These are phyloP conservation scores for Platanista minor DNA, from an alignment of 2,113 vertebrate species.

Conservation along the genomic window DNA sequence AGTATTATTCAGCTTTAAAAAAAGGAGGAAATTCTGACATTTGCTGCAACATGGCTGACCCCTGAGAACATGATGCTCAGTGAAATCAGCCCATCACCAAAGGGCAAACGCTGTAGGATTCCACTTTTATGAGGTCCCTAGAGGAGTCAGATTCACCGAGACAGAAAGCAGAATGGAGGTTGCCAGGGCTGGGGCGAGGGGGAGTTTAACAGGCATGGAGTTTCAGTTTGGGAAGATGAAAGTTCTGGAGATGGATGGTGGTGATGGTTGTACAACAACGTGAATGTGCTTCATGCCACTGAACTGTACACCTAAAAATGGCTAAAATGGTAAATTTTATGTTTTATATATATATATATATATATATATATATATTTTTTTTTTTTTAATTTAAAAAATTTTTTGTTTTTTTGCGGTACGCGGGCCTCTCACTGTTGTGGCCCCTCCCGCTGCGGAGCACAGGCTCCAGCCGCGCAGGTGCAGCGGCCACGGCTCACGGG, in stretches of 20 bases:
- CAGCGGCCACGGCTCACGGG: too few species aligned
- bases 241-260: fast-evolving
- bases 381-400: too few species aligned
- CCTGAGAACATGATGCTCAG: not conserved
- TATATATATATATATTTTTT: fast-evolving
- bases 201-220: not conserved
- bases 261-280: fast-evolving
- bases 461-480: too few species aligned
- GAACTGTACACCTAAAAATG: fast-evolving
- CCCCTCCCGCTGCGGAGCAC: too few species aligned
- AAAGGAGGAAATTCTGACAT: not conserved
- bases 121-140: not conserved
- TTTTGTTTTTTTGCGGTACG: too few species aligned
- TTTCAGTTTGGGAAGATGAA: too few species aligned
- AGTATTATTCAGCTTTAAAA: not conserved
- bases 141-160: not conserved
- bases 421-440: too few species aligned
- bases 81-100: not conserved
- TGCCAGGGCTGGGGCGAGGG: not conserved
- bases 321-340: not conserved
- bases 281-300: fast-evolving
- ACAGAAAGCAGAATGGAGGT: not conserved
- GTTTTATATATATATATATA: fast-evolving
- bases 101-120: fast-evolving
- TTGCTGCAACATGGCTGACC: not conserved